phyloP scores from a whole-genome alignment of 53 echinoderm and acorn worm genomes.

The Paelopatides confundens region DNA sequence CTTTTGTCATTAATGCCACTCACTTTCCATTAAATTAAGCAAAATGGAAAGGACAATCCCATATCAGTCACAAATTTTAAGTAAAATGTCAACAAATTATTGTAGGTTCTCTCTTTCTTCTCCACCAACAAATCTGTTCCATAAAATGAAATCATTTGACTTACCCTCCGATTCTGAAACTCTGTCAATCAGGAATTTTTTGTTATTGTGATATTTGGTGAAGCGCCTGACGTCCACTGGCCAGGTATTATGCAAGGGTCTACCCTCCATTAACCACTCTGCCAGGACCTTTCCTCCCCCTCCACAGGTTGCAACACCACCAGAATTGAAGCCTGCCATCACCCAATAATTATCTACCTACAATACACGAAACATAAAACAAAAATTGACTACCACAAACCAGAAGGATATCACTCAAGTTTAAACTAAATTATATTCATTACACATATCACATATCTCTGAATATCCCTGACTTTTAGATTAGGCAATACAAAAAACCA shows the following conservation, averaged over 20 bases:
- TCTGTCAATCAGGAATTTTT: constrained; percentile 82
- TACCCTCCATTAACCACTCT: constrained; percentile 85
- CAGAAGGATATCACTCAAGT: too few species aligned
- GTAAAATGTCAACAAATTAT: too few species aligned
- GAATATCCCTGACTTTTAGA: too few species aligned
- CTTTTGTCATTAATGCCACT: too few species aligned
- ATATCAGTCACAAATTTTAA: too few species aligned
- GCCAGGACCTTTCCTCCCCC: constrained; percentile 86
- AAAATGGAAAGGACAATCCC: too few species aligned
- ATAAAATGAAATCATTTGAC: background rate
- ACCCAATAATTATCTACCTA: constrained; percentile 91
- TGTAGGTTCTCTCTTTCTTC: too few species aligned
- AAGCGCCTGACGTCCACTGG: constrained; percentile 74
- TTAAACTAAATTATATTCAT: too few species aligned
- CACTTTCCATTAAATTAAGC: too few species aligned
- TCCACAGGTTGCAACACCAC: constrained; percentile 72
- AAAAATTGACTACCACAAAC: background rate
- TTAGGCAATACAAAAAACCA: too few species aligned
- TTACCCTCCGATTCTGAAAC: constrained; percentile 89
- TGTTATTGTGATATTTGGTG: constrained; percentile 86
- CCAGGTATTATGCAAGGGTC: constrained; percentile 70
- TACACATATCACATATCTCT: too few species aligned
- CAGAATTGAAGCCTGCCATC: constrained; percentile 77
- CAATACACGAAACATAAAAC: background rate
- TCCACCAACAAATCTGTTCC: too few species aligned